Conservation (phyloP, 2,113 vertebrate species). For the Panthera uncia region DNA sequence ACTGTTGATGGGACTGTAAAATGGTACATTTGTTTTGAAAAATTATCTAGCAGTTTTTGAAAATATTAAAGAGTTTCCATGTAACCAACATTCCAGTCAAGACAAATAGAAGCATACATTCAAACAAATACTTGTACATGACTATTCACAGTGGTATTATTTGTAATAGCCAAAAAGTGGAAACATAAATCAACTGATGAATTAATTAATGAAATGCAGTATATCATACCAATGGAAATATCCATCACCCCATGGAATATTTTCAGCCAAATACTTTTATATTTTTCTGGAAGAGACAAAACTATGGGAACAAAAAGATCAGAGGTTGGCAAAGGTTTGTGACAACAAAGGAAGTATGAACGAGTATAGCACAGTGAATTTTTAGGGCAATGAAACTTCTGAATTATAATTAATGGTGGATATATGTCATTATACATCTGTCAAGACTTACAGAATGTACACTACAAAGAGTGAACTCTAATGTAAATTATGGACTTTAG, state of each 20-base stretch:
- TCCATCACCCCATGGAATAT: not conserved
- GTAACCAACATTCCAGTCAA: not conserved
- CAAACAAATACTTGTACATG: not conserved
- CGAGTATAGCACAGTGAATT: not conserved
- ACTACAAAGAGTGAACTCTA: not conserved
- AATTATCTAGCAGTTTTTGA: not conserved
- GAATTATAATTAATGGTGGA: not conserved
- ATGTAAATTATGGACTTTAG: not conserved
- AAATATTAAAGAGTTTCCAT: not conserved
- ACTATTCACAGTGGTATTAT: not conserved
- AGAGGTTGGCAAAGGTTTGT: not conserved
- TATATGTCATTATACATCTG: not conserved
- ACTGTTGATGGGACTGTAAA: not conserved
- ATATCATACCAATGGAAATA: not conserved
- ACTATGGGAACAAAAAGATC: not conserved
- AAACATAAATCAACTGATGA: not conserved
- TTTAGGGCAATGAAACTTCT: not conserved
- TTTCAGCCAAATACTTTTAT: slow-evolving; percentile 2
- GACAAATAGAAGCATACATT: not conserved
- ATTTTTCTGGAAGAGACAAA: not conserved
- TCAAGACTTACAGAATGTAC: not conserved
- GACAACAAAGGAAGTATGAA: not conserved
- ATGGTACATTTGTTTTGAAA: not conserved
- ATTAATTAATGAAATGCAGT: not conserved
- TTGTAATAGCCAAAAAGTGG: not conserved